phyloP scores from a whole-genome alignment of 2,888 invertebrate species.

The Atethmia centrago region DNA sequence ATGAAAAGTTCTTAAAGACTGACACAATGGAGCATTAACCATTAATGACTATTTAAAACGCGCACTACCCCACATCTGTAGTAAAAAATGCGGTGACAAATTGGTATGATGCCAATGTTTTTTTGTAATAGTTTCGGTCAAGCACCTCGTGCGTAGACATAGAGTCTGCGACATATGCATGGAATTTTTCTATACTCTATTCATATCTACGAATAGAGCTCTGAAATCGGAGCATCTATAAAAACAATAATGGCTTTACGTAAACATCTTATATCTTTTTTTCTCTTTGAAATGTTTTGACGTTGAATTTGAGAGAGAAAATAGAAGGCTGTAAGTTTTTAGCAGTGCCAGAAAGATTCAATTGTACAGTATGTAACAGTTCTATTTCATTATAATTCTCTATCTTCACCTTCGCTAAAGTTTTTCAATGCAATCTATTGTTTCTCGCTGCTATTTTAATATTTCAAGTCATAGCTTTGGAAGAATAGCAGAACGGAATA shows the following conservation, averaged over 20 bases:
- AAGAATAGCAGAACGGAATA: neutral
- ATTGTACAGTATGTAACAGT: neutral
- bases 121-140: constrained; percentile 69
- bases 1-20: neutral
- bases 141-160: constrained; percentile 68
- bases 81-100: constrained; percentile 56
- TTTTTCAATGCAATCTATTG: neutral
- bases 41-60: constrained; percentile 18
- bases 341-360: neutral
- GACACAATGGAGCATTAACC: neutral
- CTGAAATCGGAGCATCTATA: constrained; percentile 45
- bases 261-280: constrained; percentile 17
- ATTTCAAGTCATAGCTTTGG: neutral
- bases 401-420: neutral
- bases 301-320: constrained; percentile 1
- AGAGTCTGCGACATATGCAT: constrained; percentile 60
- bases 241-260: constrained; percentile 50
- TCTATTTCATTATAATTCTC: neutral
- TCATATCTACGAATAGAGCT: constrained; percentile 47
- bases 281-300: constrained; percentile 13
- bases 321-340: constrained; percentile 9
- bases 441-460: neutral
- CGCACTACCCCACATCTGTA: constrained; percentile 52
- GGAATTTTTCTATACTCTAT: constrained; percentile 48
- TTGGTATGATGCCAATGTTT: constrained; percentile 71